Conservation (phyloP, 2,113 vertebrate genomes). For the Muntiacus reevesi region DNA sequence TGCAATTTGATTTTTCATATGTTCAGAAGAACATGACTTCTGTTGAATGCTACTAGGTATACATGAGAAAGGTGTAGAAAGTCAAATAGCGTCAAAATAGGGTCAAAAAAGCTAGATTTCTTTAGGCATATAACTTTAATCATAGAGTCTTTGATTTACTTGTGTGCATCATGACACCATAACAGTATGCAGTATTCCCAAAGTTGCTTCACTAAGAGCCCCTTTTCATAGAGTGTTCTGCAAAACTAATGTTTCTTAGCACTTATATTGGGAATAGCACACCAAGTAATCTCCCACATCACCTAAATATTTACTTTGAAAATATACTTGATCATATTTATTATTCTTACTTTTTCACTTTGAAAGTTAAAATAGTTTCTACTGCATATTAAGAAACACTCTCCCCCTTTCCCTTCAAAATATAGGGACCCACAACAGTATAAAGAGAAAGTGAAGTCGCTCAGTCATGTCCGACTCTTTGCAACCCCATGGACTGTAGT, state of each 20-base stretch:
- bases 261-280: neutral
- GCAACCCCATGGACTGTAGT: too few relatives aligned
- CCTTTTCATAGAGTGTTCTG: neutral
- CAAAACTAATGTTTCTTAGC: neutral
- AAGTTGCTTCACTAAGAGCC: neutral
- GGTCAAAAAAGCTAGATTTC: neutral
- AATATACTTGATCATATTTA: neutral
- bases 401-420: neutral
- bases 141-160: neutral
- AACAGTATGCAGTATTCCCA: neutral
- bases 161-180: neutral
- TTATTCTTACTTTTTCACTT: neutral
- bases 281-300: neutral
- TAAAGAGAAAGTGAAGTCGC: neutral
- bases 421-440: neutral
- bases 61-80: neutral
- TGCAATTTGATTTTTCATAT: neutral
- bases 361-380: neutral
- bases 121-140: neutral
- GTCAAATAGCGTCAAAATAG: neutral
- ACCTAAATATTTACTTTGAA: neutral
- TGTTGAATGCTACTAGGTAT: neutral
- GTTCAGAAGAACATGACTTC: neutral
- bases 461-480: too few relatives aligned
- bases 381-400: neutral